Evolutionary conservation across 1,140 invertebrate species (phyloP), one percentile per base, ranked within the genome.

Genomic region (Apis laboriosa): DNA sequence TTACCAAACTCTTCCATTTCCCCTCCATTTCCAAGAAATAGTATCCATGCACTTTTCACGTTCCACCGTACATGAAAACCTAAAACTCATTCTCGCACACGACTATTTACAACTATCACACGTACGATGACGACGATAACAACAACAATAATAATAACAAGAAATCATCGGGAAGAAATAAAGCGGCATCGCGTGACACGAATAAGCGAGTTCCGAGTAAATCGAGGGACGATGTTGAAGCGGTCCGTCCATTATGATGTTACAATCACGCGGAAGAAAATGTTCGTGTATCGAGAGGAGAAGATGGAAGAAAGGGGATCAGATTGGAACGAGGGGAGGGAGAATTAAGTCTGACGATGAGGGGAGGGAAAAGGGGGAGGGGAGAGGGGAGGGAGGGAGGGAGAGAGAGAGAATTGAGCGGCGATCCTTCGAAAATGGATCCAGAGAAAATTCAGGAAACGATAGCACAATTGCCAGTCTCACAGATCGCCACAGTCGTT

Each of bases 121-220:
- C 15, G n/a, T 63, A 63, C 28, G 24, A 63, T 17, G 34, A 55
- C 12, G 15, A 55, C 53, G 12, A 55, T 55, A 55, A 12, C 53
- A 55, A 55, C 56, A 15, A 56, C 15, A 67, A 61, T 21, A 43
- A 73, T 61, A 72, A 80, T 63, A 71, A n/a, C n/a, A 80, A 86
- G 84, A 86, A 89, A 89, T 89, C 84, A 85, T 77, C 80, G 66
- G 21, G 77, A 72, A 78, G 60, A 80, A 89, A 90, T 89, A 90
- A 90, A 90, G 84, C 84, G 89, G 76, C 77, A 79, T 84, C 86
- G 89, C 88, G 89, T 86, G 87, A 90, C 80, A 87, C 83, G 88
- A 77, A 58, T 77, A 86, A 84, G 78, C 68, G 85, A 88, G 72
- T 71, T 78, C 76, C 34, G 77, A 82, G 79, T n/a, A 56, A 79